Base-by-base conservation (phyloP, 2,113 vertebrate genomes). In the Suricata suricatta region DNA sequence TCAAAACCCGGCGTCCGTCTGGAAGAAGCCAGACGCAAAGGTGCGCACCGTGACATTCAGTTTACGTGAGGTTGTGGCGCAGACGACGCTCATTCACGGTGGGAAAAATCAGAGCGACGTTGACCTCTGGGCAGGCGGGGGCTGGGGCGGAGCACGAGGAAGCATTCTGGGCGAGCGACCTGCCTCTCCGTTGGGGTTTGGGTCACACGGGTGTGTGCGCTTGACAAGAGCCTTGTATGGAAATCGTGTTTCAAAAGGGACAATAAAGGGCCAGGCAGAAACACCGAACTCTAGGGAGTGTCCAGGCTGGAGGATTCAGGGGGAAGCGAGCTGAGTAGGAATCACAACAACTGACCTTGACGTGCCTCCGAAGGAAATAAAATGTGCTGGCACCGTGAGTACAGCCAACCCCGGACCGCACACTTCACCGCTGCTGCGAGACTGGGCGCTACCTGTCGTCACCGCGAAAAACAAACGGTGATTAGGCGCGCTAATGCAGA, bases 21-120 rank as follows among this genome's bases (percentile, higher is more conserved):
- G 57, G 47, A 47, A 44, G 57, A 44, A 66, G n/a, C 15, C 83
- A 33, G n/a, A 41, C 7, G 27, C 33, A 29, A n/a, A n/a, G 29
- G 19, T 13, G 4, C 21, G 1, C 0, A 7, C 25, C 10, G 8
- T 11, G 0, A 31, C 17, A 72, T 4, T 17, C 52, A 0, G 35
- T 21, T 41, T 5, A 21, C 12, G 13, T 7, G 47, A 50, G 9
- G 25, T 9, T 38, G 16, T 31, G 8, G 60, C 85, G 5, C 19
- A 41, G 27, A 68, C 33, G 38, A n/a, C 47, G 16, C 31, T 12
- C 29, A 11, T 13, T 11, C 5, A n/a, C 1, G 2, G 52, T 63
- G 64, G 57, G 17, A 5, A 54, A 54, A 31, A 25, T 19, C n/a
- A 76, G 57, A 47, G 14, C 44, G 16, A 10, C 14, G n/a, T 12